Evolutionary conservation across 2,888 invertebrate genomes (phyloP), one percentile per base, ranked within the genome.

Genomic region (Patella pellucida): DNA sequence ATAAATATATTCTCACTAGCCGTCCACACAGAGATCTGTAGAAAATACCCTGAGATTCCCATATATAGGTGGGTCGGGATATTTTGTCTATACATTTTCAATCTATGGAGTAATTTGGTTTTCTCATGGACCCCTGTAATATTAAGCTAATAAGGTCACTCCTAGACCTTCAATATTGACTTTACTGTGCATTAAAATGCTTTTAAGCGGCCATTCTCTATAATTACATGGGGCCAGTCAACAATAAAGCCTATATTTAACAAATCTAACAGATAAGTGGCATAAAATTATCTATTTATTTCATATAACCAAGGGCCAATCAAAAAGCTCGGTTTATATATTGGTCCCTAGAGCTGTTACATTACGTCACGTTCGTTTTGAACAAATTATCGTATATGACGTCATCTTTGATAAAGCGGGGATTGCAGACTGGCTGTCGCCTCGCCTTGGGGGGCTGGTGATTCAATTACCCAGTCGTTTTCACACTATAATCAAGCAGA

Each of bases 321-420:
- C 23, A 19, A 23, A 62, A 62, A 14, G 19, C 19, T 23, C 62
- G 62, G 19, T 11, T 62, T 62, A 11, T 19, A 62, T 62, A 62
- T 62, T 62, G 23, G 19, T 12, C 19, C 62, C 19, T 23, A 23
- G 11, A 62, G 3, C 19, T 14, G 19, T 23, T 23, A 62, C 23
- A 23, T 62, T 62, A 62, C 62, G 62, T 62, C 62, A 62, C n/a
- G 23, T 19, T 41, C 4, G 62, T 23, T 23, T 23, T 23, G 23
- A 19, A 23, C 11, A 62, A 62, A 62, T 62, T 62, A 62, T 23
- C 19, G 12, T 12, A 23, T 62, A 23, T 62, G 62, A 62, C 62
- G 62, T 62, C 62, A 62, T 62, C 62, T 19, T 62, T 62, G 62
- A 62, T 62, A 62, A 62, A 62, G 12, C 62, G 23, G 19, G 14